These are phyloP conservation scores for Brachirus orientalis DNA, from an alignment of 2,113 vertebrate genomes.

Conservation along the genomic window DNA sequence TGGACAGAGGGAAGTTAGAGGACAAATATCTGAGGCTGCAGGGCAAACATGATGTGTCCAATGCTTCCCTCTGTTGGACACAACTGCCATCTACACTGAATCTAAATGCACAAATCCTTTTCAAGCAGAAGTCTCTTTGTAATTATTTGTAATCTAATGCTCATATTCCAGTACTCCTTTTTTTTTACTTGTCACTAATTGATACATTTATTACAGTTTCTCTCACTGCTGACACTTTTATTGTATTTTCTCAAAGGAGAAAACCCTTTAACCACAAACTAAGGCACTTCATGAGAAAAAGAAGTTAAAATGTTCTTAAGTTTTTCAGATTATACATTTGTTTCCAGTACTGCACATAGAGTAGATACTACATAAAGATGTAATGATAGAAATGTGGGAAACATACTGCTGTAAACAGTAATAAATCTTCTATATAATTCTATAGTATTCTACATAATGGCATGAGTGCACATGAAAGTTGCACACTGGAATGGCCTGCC, in stretches of 20 bases:
- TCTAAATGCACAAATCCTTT: neutral
- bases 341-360: neutral
- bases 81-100: constrained; percentile 13
- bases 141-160: neutral
- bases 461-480: no score
- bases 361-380: neutral
- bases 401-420: neutral
- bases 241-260: no score
- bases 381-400: neutral
- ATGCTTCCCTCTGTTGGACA: constrained; percentile 69
- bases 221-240: no score
- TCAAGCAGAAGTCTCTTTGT: no score
- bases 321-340: no score
- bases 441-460: constrained; percentile 2
- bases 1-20: constrained; percentile 10
- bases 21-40: neutral
- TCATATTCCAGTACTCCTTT: neutral
- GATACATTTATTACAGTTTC: neutral
- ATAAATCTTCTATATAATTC: neutral
- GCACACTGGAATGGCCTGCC: neutral
- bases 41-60: neutral
- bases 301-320: no score
- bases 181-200: neutral
- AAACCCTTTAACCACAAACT: no score
- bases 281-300: neutral